phyloP scores from a whole-genome alignment of 1,140 invertebrate genomes.

The Triops cancriformis region DNA sequence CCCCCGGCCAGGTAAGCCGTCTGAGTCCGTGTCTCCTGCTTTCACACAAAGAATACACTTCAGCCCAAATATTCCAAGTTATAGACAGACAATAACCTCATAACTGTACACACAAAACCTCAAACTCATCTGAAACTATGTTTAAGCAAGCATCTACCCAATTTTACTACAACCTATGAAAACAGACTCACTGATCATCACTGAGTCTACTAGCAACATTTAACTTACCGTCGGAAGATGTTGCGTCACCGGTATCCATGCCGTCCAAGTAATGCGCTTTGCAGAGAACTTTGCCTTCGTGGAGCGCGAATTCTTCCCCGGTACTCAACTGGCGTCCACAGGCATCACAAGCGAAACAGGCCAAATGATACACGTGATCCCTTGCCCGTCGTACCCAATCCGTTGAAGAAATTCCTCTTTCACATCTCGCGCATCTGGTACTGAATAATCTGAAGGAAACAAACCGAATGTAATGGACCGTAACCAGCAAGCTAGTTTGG shows the following conservation, averaged over 20 bases:
- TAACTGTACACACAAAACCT: not conserved
- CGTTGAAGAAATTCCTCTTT: constrained; percentile 76
- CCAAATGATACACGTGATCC: constrained; percentile 93
- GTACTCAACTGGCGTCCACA: constrained; percentile 94
- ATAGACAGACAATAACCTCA: no score
- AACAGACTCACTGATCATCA: no score
- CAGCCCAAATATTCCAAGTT: no score
- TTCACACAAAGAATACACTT: no score
- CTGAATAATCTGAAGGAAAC: constrained; percentile 69
- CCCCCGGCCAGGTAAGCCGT: constrained; percentile 2
- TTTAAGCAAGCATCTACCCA: not conserved
- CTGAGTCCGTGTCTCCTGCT: not conserved
- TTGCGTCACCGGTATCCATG: constrained; percentile 72
- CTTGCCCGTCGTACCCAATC: constrained; percentile 95
- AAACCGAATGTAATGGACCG: not conserved
- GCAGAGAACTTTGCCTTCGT: constrained; percentile 84
- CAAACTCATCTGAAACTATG: not conserved
- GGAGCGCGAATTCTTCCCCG: constrained; percentile 93
- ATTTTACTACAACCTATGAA: not conserved
- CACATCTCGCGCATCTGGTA: constrained; percentile 91
- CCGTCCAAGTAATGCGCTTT: constrained; percentile 93
- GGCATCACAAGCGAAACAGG: constrained; percentile 95
- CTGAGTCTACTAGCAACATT: no score
- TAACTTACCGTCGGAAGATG: constrained; percentile 68
- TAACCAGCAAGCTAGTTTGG: not conserved